Evolutionary conservation across 2,797 vertebrate genomes (phyloP).

Genomic region (Poecilia gillii): DNA sequence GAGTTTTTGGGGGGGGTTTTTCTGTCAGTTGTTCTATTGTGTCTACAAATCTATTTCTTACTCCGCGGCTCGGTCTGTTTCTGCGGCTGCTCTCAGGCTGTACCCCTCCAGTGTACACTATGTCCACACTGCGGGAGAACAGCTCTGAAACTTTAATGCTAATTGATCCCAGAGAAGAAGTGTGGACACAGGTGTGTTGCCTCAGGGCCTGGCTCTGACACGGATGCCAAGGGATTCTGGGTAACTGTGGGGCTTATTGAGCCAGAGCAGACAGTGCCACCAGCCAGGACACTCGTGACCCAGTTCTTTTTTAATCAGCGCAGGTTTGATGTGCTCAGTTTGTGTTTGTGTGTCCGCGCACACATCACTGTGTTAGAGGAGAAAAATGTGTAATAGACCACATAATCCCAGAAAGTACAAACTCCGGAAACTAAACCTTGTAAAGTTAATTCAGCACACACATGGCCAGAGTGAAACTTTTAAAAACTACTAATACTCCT

Average conservation of each 20-base stretch:
- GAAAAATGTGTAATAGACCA: conserved; percentile 38
- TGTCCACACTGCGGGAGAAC: conserved; percentile 61
- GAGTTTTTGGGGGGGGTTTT: not conserved
- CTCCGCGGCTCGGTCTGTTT: conserved; percentile 49
- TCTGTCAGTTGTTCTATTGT: conserved; percentile 23
- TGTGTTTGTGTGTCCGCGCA: conserved; percentile 28
- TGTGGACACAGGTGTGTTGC: conserved; percentile 82
- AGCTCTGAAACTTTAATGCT: conserved; percentile 80
- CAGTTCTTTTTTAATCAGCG: conserved; percentile 73
- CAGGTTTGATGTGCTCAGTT: conserved; percentile 54
- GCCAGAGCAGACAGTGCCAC: conserved; percentile 63
- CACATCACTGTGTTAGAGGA: conserved; percentile 27
- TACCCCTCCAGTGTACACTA: conserved; percentile 70
- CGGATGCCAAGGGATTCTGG: conserved; percentile 66
- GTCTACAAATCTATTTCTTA: conserved; percentile 53
- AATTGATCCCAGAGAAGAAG: conserved; percentile 84
- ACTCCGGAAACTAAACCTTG: conserved; percentile 20
- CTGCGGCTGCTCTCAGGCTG: conserved; percentile 58
- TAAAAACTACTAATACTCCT: not conserved
- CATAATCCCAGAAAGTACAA: conserved; percentile 33
- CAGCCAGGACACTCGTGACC: conserved; percentile 68
- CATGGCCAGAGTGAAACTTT: conserved; percentile 1
- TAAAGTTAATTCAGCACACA: conserved; percentile 19
- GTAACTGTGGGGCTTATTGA: conserved; percentile 66
- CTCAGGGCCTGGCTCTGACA: conserved; percentile 69